These are phyloP conservation scores for Zoanthus solanderi DNA, from an alignment of 92 coral and sea anemone species.

Conservation along the genomic window DNA sequence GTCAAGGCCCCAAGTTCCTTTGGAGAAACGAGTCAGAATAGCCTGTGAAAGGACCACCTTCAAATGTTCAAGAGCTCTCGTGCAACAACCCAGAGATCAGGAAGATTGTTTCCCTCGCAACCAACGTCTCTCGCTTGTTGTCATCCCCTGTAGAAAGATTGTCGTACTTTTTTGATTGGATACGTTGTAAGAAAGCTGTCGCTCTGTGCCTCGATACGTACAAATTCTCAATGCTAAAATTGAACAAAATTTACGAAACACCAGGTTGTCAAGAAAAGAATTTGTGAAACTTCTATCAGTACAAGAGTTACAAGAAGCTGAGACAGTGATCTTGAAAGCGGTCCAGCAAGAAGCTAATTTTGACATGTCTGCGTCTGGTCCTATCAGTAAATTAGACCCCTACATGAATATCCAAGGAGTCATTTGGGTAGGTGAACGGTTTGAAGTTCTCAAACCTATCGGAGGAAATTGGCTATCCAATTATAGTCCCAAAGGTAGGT, in stretches of 20 bases:
- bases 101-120: not conserved
- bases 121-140: not conserved
- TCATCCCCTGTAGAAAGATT: constrained; percentile 5
- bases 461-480: not conserved
- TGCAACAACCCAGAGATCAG: constrained; percentile 21
- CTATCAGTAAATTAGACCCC: not conserved
- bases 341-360: constrained; percentile 25
- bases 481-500: not conserved
- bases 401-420: not conserved
- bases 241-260: not conserved
- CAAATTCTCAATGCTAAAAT: not conserved
- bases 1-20: constrained; percentile 31
- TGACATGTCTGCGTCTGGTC: not conserved
- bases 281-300: not conserved
- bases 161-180: constrained; percentile 36
- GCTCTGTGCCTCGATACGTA: constrained; percentile 17
- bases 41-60: not conserved
- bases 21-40: not conserved
- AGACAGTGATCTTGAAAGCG: constrained; percentile 23
- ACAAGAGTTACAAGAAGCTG: constrained; percentile 27
- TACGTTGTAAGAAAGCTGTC: constrained; percentile 33
- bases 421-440: not conserved
- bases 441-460: not conserved
- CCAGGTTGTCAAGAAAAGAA: not conserved
- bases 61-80: not conserved